Percentiles rank a stretch among this genome's conserved stretches.
Conservation (phyloP, 2,797 vertebrate genomes). For the Nannoperca australis region DNA sequence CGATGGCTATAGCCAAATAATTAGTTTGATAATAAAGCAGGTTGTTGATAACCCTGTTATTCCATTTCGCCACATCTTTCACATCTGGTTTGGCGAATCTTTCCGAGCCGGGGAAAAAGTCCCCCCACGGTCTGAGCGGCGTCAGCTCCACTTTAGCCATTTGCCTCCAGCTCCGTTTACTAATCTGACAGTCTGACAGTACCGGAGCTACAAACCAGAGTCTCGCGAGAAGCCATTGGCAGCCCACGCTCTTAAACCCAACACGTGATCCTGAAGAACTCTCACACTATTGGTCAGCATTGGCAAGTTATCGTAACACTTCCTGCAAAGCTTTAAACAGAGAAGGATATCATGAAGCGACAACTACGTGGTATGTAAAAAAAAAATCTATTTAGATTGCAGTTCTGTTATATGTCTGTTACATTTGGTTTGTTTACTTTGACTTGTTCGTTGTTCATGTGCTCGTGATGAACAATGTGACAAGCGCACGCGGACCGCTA, state of each 20-base stretch:
- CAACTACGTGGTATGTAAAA: neutral
- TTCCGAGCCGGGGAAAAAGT: constrained; percentile 91
- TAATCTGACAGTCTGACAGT: constrained; percentile 14
- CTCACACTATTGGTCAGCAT: constrained; percentile 49
- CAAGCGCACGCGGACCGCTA: neutral
- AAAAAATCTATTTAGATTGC: neutral
- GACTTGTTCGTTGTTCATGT: too few relatives aligned
- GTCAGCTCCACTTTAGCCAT: constrained; percentile 90
- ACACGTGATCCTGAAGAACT: neutral
- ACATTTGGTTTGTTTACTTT: neutral
- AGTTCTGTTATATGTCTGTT: neutral
- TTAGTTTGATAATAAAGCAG: constrained; percentile 97
- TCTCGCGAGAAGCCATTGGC: constrained; percentile 62
- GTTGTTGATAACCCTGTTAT: constrained; percentile 95
- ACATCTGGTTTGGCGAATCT: constrained; percentile 91
- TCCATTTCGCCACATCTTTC: constrained; percentile 91
- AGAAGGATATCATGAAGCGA: neutral
- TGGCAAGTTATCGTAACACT: constrained; percentile 25
- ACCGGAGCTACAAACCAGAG: fast-evolving
- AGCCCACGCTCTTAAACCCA: neutral
- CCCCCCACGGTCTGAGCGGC: constrained; percentile 90
- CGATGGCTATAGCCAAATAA: constrained; percentile 88
- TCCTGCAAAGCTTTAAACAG: constrained; percentile 31
- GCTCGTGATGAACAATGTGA: neutral
- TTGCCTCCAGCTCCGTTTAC: neutral